Base-by-base conservation (phyloP, 2,113 vertebrate genomes). In the Menidia beryllina region DNA sequence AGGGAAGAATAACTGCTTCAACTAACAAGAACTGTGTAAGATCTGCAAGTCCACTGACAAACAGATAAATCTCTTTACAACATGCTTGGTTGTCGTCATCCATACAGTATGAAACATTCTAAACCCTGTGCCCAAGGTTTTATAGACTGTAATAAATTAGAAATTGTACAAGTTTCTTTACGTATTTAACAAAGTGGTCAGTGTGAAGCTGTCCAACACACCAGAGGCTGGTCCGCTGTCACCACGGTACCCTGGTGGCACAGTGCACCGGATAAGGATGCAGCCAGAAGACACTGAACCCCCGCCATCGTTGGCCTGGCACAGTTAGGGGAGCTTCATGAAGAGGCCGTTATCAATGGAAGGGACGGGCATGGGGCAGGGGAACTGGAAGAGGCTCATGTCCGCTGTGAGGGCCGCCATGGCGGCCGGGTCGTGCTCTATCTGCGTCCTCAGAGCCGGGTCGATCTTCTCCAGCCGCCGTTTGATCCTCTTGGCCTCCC, bases 401-500 rank as follows among this genome's bases (percentile, higher is more conserved):
- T 99, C 97, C 0, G 98, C 96, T 10, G 96, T 97, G 81, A 99
- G 90, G 6, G 97, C 96, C 0, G 97, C 97, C 96, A 99, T 95
- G 38, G 97, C 97, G 2, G 97, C 95, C 2, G 97, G 95, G 71
- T 99, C 97, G 63, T 99, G 96, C 83, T 97, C 97, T 53, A 99
- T 99, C 90, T 99, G 98, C 6, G 96, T 96, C 78, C 97, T 94
- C 67, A 99, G 90, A 80, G 96, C 95, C 39, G 98, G 97, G 93
- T 99, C 97, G 87, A 99, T 97, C 92, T 99, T 99, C 89, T 99
- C 97, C 79, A 99, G 88, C 47, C 97, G 93, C 7, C 97, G 90
- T 79, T 99, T 99, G 57, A 99, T 95, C 86, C 97, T 83, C 92
- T 98, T 99, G 26, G 98, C 97, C 84, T 99, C 97, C 0, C 98